Conservation (phyloP, 2,797 vertebrate genomes). For the Ptychadena robeensis region DNA sequence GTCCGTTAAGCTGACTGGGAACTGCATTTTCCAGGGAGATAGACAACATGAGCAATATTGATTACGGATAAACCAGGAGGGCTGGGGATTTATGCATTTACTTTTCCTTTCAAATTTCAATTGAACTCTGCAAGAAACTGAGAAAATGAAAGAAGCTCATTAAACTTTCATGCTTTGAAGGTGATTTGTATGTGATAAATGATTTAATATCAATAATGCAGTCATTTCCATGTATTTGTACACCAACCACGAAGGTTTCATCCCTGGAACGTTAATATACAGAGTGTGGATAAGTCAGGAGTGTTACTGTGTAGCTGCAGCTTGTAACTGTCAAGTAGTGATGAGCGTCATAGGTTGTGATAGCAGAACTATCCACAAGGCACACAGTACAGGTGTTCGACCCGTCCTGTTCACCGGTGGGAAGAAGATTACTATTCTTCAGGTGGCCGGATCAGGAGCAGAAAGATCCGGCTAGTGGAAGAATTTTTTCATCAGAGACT, state of each 20-base stretch:
- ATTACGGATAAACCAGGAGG: conserved; percentile 5
- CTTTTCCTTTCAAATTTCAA: not conserved
- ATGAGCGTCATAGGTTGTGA: too few species aligned
- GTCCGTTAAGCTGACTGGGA: not conserved
- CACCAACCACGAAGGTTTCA: not conserved
- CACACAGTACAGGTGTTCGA: too few species aligned
- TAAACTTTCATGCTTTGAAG: not conserved
- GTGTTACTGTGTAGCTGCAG: too few species aligned
- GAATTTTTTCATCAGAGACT: too few species aligned
- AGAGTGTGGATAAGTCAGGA: too few species aligned
- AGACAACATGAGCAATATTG: conserved; percentile 15
- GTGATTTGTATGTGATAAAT: not conserved
- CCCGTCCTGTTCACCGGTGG: too few species aligned
- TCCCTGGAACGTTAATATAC: not conserved
- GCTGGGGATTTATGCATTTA: not conserved
- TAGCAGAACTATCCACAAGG: too few species aligned
- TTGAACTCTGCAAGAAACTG: not conserved
- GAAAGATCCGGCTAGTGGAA: too few species aligned
- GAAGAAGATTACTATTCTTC: too few species aligned
- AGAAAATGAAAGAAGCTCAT: not conserved
- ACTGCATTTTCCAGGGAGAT: not conserved
- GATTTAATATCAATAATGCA: not conserved
- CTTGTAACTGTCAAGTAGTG: too few species aligned
- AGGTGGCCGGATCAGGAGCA: too few species aligned
- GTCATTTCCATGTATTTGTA: not conserved